A percentile compares a stretch with the other conserved stretches of the same genome.
Conservation (phyloP, 2,113 vertebrate species). For the Emydocephalus ijimae region DNA sequence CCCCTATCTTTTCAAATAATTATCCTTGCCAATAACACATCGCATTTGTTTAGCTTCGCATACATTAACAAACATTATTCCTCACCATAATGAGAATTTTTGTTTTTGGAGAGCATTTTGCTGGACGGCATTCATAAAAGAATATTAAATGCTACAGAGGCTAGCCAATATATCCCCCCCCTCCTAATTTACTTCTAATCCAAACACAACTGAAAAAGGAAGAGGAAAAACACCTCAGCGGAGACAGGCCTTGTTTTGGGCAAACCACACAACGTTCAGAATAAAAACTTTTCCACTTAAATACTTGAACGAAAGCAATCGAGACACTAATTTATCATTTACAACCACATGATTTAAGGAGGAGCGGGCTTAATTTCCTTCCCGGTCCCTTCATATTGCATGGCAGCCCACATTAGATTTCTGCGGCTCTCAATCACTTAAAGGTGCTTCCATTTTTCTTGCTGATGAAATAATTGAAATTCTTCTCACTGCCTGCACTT, state of each 20-base stretch:
- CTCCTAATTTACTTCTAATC: conserved; percentile 56
- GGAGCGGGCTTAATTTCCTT: conserved; percentile 96
- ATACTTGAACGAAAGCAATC: conserved; percentile 99
- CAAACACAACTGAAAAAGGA: conserved; percentile 38
- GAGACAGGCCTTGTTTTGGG: conserved; percentile 79
- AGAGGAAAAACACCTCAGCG: conserved; percentile 36
- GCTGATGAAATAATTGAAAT: conserved; percentile 99
- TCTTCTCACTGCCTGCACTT: conserved; percentile 99
- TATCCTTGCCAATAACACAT: conserved; percentile 50
- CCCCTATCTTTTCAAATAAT: conserved; percentile 19
- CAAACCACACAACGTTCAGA: conserved; percentile 87
- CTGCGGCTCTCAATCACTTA: conserved; percentile 98
- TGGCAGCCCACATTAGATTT: conserved; percentile 96
- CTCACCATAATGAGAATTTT: conserved; percentile 73
- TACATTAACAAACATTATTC: conserved; percentile 76
- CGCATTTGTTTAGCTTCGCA: conserved; percentile 68
- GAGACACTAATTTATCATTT: conserved; percentile 99
- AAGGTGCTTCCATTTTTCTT: conserved; percentile 97
- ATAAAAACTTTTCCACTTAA: conserved; percentile 99
- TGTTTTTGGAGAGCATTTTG: conserved; percentile 65
- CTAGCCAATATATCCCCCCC: conserved; percentile 23
- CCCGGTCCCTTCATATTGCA: conserved; percentile 95
- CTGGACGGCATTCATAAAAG: conserved; percentile 74
- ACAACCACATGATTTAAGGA: conserved; percentile 97
- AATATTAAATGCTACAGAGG: conserved; percentile 48